A percentile compares a stretch with the other conserved stretches of the same genome.
Evolutionary conservation across 1,140 invertebrate species (phyloP).

Genomic region (Bombus picipes): DNA sequence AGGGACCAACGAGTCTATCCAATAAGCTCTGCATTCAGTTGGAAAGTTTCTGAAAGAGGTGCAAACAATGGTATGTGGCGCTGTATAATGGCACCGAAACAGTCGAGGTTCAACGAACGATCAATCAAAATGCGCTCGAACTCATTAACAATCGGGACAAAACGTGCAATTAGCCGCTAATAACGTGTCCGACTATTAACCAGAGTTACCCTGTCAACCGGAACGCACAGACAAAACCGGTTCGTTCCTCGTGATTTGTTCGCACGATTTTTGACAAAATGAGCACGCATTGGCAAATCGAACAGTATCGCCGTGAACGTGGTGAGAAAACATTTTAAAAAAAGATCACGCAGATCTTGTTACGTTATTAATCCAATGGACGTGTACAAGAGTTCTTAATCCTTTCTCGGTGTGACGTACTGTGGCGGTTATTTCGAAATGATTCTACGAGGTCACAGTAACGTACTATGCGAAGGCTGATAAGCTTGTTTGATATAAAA

Average conservation of each 20-base stretch:
- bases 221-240: constrained; percentile 74
- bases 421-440: not conserved
- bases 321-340: not conserved
- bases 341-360: not conserved
- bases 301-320: not conserved
- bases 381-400: constrained; percentile 14
- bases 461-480: not conserved
- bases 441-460: not conserved
- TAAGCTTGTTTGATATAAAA: not conserved
- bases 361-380: constrained; percentile 2
- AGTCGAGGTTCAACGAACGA: constrained; percentile 40
- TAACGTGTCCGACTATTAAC: constrained; percentile 63
- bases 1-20: not conserved
- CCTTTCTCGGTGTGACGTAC: not conserved
- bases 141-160: constrained; percentile 47
- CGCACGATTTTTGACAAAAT: constrained; percentile 38
- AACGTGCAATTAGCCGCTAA: constrained; percentile 70
- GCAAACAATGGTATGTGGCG: not conserved
- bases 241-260: constrained; percentile 63
- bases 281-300: constrained; percentile 10
- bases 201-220: constrained; percentile 65
- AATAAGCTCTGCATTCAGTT: not conserved
- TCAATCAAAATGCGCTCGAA: constrained; percentile 55
- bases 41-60: not conserved
- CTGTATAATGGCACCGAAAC: constrained; percentile 11